Conservation (phyloP, 2,797 vertebrate species). For the Octomys mimax region DNA sequence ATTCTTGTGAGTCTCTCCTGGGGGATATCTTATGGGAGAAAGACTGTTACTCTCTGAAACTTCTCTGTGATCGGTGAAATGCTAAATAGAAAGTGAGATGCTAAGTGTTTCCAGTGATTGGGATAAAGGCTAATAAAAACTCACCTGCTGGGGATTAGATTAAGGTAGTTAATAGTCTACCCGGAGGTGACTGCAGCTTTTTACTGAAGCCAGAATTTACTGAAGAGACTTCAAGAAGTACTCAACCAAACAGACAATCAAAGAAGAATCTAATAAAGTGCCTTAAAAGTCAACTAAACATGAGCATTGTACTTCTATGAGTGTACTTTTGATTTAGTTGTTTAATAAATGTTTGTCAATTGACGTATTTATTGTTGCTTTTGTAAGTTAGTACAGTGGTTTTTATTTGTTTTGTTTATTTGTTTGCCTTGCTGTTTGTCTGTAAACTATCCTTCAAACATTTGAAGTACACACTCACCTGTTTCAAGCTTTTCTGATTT, state of each 20-base stretch:
- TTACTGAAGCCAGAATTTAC: background rate
- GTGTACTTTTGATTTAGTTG: background rate
- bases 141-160: slow-evolving; percentile 70
- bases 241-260: slow-evolving; percentile 50
- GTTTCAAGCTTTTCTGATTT: background rate
- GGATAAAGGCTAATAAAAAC: slow-evolving; percentile 63
- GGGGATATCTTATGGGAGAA: background rate
- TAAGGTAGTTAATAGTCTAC: slow-evolving; percentile 61
- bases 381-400: background rate
- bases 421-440: background rate
- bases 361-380: background rate
- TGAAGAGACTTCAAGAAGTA: slow-evolving; percentile 24
- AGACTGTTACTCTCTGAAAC: background rate
- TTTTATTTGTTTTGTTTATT: no score
- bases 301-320: background rate
- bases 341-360: slow-evolving; percentile 10
- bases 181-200: slow-evolving; percentile 10
- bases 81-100: slow-evolving; percentile 51
- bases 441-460: background rate
- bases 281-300: background rate
- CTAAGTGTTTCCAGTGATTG: background rate
- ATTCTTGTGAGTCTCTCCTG: background rate
- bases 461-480: background rate
- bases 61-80: slow-evolving; percentile 24
- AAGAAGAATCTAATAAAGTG: background rate